Conservation (phyloP, 2,113 vertebrate genomes). For the Pogona vitticeps region DNA sequence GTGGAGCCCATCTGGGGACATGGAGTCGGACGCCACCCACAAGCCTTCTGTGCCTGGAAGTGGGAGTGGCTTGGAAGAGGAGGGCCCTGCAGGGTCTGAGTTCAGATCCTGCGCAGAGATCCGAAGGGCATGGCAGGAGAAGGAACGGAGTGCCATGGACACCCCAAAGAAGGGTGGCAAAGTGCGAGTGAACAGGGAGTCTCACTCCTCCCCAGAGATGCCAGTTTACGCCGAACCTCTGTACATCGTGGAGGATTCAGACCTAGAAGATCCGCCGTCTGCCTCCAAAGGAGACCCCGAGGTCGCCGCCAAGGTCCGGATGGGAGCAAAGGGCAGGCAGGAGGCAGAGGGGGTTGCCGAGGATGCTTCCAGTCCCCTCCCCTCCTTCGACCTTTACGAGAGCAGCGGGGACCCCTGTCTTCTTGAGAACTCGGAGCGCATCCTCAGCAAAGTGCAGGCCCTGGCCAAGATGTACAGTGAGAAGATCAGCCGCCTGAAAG, state of each 20-base stretch:
- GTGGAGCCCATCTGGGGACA: accelerated
- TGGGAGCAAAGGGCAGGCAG: background rate
- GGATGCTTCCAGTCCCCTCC: slow-evolving; percentile 39
- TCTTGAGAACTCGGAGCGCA: slow-evolving; percentile 80
- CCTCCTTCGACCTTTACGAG: slow-evolving; percentile 71
- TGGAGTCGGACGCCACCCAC: too few relatives aligned
- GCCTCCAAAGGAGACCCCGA: background rate
- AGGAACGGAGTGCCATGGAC: slow-evolving; percentile 65
- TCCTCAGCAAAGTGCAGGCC: slow-evolving; percentile 87
- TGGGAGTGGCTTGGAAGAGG: background rate
- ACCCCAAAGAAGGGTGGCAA: too few relatives aligned
- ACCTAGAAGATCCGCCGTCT: slow-evolving; percentile 23
- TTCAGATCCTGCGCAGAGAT: slow-evolving; percentile 77
- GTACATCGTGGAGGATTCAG: slow-evolving; percentile 71
- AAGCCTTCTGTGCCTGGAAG: background rate
- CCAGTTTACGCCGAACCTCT: slow-evolving; percentile 46
- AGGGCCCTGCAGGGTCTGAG: slow-evolving; percentile 33
- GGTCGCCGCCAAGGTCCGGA: background rate
- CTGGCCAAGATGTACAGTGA: slow-evolving; percentile 86
- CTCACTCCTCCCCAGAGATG: background rate
- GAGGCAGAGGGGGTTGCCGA: slow-evolving; percentile 47
- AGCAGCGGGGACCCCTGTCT: slow-evolving; percentile 61
- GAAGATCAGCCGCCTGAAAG: slow-evolving; percentile 67
- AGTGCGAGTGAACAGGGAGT: background rate
- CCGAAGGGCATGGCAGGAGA: slow-evolving; percentile 75